Base-by-base conservation (phyloP, 2,113 vertebrate species). In the Sapajus apella region DNA sequence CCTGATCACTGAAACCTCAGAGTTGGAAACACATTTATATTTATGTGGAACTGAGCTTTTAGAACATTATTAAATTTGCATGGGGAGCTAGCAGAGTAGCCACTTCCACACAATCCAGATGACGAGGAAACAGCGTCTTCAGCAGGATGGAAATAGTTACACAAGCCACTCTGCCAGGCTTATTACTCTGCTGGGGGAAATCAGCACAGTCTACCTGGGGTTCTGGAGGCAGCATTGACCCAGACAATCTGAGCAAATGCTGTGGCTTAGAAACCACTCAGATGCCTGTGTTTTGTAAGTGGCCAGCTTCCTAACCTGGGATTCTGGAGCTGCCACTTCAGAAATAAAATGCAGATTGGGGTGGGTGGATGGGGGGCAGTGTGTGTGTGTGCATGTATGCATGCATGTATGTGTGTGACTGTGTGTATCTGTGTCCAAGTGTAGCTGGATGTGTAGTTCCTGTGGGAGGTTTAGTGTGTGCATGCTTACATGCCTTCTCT, bases 61-160 rank as follows among this genome's bases (percentile, higher is more conserved):
- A 80, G 94, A 98, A 91, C 85, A 89, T 94, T 91, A 94, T 98
- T 98, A 98, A 97, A 97, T 97, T 95, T 98, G 96, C 96, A 94
- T 84, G 90, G 95, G 1, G 37, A 95, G 91, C 94, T 94, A 88
- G 87, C 97, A 85, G 55, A 97, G 75, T 56, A 91, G 47, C 83
- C 96, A 77, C 97, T 91, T 96, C 93, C 90, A 90, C 50, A 79
- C 12, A 23, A 35, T 66, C 43, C 0, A 0, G 94, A 75, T 0
- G 23, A 50, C 61, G 23, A 81, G 25, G 77, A 93, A 94, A 55
- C 17, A 50, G 97, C 77, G 85, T 92, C 90, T 97, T 97, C 73
- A 87, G 91, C 72, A 87, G 87, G 87, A 79, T 66, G 73, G 96
- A 96, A 95, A 73, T 45, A 80, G 88, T 97, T 93, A 80, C 2